Conservation (phyloP, 2,888 invertebrate genomes). For the Hydrotaea cyrtoneurina region DNA sequence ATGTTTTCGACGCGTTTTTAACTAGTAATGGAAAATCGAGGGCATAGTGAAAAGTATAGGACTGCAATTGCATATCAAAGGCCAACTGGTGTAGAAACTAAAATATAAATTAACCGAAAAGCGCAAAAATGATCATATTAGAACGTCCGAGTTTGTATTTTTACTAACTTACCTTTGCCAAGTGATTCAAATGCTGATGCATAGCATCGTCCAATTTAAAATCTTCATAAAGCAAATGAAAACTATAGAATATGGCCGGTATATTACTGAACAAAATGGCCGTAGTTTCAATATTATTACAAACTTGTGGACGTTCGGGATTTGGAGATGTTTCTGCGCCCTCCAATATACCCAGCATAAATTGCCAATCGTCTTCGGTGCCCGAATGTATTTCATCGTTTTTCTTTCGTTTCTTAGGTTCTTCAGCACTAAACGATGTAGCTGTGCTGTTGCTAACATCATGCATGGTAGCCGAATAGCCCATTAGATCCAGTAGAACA, state of each 20-base stretch:
- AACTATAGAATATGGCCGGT: slow-evolving; percentile 87
- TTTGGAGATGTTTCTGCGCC: slow-evolving; percentile 61
- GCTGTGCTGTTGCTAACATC: slow-evolving; percentile 79
- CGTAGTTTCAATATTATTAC: slow-evolving; percentile 80
- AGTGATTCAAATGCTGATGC: slow-evolving; percentile 85
- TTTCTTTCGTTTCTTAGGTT: slow-evolving; percentile 86
- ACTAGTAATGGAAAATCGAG: slow-evolving; percentile 89
- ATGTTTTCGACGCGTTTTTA: slow-evolving; percentile 72
- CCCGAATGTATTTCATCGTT: slow-evolving; percentile 86
- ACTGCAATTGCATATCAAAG: slow-evolving; percentile 86
- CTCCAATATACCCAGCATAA: slow-evolving; percentile 77
- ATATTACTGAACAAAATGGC: slow-evolving; percentile 88
- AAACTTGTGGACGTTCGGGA: slow-evolving; percentile 22
- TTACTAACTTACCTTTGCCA: slow-evolving; percentile 82
- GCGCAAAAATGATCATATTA: not conserved
- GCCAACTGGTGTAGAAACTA: slow-evolving; percentile 88
- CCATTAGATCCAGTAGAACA: slow-evolving; percentile 82
- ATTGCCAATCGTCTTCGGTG: slow-evolving; percentile 91
- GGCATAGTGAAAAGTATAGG: slow-evolving; percentile 91
- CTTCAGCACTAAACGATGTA: slow-evolving; percentile 82
- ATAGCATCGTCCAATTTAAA: slow-evolving; percentile 89
- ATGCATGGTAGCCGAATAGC: slow-evolving; percentile 73
- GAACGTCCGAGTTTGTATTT: not conserved
- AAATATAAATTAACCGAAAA: slow-evolving; percentile 42
- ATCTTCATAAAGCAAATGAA: slow-evolving; percentile 96